Evolutionary conservation across 2,888 invertebrate genomes (phyloP).

Genomic region (Spodoptera picta): DNA sequence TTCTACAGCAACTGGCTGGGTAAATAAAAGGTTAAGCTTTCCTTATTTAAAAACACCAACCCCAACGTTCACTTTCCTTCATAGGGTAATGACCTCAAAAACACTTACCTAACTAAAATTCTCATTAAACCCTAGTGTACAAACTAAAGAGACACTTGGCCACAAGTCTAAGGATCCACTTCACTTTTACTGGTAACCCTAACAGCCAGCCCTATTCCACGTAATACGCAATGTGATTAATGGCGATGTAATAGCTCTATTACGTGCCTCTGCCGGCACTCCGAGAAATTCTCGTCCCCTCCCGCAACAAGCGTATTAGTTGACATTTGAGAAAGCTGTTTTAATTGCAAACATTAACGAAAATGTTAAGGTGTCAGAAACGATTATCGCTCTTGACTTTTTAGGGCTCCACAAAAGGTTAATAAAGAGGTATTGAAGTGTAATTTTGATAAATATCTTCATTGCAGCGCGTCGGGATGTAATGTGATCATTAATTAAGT

Average conservation of each 20-base stretch:
- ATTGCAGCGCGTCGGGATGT: conserved; percentile 40
- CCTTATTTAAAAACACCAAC: too few species aligned
- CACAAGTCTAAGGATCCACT: conserved; percentile 18
- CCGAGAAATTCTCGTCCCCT: conserved; percentile 41
- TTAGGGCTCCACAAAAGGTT: conserved; percentile 47
- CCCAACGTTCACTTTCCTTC: too few species aligned
- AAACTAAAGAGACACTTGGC: conserved; percentile 3
- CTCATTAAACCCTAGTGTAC: conserved; percentile 14
- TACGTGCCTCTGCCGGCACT: conserved; percentile 51
- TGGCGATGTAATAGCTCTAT: conserved; percentile 62
- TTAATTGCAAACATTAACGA: conserved; percentile 59
- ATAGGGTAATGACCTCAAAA: neutral
- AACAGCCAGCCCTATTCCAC: conserved; percentile 37
- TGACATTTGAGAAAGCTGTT: conserved; percentile 61
- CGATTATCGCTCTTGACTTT: conserved; percentile 48
- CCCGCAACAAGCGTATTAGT: conserved; percentile 50
- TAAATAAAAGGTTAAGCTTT: too few species aligned
- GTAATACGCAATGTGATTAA: conserved; percentile 65
- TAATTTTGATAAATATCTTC: conserved; percentile 54
- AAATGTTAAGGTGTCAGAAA: conserved; percentile 58
- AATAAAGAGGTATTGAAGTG: conserved; percentile 45
- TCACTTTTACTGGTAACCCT: conserved; percentile 20
- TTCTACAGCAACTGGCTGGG: too few species aligned
- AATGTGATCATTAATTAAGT: conserved; percentile 38
- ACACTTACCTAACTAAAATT: neutral